These are phyloP conservation scores for Oncorhynchus nerka DNA, from an alignment of 2,113 vertebrate species.

Conservation along the genomic window DNA sequence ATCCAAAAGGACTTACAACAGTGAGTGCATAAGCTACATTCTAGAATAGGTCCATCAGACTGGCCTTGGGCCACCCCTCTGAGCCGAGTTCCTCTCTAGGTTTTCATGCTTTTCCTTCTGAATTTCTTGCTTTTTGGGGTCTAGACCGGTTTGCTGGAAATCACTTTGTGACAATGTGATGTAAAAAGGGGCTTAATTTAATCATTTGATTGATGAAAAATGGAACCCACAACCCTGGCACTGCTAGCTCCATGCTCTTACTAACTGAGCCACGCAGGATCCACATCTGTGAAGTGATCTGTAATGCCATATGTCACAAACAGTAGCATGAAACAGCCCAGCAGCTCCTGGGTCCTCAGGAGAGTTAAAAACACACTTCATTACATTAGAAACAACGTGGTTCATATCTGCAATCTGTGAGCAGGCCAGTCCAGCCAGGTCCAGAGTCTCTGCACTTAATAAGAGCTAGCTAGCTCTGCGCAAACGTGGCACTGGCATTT, in stretches of 20 bases:
- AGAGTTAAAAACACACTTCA: conserved; percentile 31
- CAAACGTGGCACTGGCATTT: conserved; percentile 37
- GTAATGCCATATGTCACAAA: conserved; percentile 23
- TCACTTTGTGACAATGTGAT: too few species aligned
- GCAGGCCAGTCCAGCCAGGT: conserved; percentile 1
- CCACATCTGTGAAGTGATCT: neutral
- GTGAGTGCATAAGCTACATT: too few species aligned
- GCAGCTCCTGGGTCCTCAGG: conserved; percentile 7
- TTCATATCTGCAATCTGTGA: conserved; percentile 27
- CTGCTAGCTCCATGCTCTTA: neutral
- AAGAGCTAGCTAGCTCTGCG: conserved; percentile 27
- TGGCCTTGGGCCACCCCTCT: too few species aligned
- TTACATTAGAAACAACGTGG: conserved; percentile 18
- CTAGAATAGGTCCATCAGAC: too few species aligned
- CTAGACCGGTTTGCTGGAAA: too few species aligned
- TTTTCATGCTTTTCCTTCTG: too few species aligned
- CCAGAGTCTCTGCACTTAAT: conserved; percentile 48
- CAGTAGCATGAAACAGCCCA: conserved; percentile 22
- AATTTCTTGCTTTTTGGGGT: too few species aligned
- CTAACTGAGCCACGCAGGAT: conserved; percentile 9
- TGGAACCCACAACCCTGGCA: too few species aligned
- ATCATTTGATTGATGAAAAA: too few species aligned
- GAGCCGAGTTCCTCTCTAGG: too few species aligned
- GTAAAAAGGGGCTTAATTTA: too few species aligned
- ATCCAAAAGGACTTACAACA: too few species aligned